Percentiles rank a stretch among this genome's conserved stretches.
These are phyloP conservation scores for Lasioglossum figueresi DNA, from an alignment of 2,888 invertebrate genomes.

Conservation along the genomic window DNA sequence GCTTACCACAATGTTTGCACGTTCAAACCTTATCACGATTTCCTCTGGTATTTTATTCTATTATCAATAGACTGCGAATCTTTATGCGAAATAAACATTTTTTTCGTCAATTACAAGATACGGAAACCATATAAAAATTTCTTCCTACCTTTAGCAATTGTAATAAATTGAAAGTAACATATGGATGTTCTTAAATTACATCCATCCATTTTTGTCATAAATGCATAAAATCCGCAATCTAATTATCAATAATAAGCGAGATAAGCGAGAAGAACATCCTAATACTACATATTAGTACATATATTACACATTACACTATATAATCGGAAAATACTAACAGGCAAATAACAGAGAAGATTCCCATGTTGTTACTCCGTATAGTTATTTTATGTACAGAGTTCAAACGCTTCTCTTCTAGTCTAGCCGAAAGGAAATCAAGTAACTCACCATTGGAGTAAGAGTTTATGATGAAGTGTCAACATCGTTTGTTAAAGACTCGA, in stretches of 20 bases:
- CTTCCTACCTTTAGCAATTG: no score
- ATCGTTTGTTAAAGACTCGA: constrained; percentile 73
- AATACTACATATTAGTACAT: not conserved
- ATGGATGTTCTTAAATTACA: no score
- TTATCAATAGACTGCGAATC: not conserved
- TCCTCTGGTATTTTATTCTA: not conserved
- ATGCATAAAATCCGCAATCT: no score
- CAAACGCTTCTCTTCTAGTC: not conserved
- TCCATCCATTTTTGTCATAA: no score
- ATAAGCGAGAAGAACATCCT: no score
- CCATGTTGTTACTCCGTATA: not conserved
- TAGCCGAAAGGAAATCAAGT: not conserved
- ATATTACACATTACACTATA: not conserved
- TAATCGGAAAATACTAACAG: not conserved
- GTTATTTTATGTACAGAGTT: not conserved
- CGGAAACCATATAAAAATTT: no score
- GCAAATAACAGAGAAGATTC: constrained; percentile 1
- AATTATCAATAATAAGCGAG: no score
- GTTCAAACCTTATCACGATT: not conserved
- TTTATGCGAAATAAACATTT: no score
- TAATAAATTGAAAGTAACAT: no score
- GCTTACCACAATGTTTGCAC: not conserved
- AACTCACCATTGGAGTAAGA: constrained; percentile 56
- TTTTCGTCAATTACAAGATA: no score
- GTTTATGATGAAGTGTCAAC: constrained; percentile 68